These are phyloP conservation scores for Athalia circularis DNA, from an alignment of 2,888 invertebrate genomes.

Conservation along the genomic window DNA sequence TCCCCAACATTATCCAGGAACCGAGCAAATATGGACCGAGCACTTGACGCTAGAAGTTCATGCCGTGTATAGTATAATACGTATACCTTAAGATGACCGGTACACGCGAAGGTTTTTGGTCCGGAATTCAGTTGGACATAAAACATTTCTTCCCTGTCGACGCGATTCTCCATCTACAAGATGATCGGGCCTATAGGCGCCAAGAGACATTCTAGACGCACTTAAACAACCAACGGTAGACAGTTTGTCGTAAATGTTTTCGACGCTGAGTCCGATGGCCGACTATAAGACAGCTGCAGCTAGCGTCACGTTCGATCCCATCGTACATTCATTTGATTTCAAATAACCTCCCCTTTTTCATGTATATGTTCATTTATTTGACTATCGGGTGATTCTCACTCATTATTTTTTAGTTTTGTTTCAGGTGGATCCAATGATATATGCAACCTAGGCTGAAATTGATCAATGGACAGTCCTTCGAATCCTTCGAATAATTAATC, in stretches of 20 bases:
- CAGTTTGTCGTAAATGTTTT: constrained; percentile 21
- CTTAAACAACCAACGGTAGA: constrained; percentile 17
- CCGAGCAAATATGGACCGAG: constrained; percentile 64
- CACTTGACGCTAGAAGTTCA: constrained; percentile 56
- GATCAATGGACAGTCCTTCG: too few species aligned
- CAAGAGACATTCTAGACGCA: constrained; percentile 19
- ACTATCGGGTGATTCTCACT: too few species aligned
- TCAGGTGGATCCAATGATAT: too few species aligned
- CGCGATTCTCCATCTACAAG: background rate
- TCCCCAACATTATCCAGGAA: constrained; percentile 55
- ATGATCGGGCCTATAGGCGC: background rate
- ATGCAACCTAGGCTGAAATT: too few species aligned
- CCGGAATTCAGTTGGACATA: background rate
- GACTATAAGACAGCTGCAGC: background rate
- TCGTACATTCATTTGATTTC: background rate
- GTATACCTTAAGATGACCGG: background rate
- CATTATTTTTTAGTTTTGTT: too few species aligned
- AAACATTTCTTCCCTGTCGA: background rate
- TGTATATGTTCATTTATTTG: too few species aligned
- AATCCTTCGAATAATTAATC: too few species aligned
- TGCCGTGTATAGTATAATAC: background rate
- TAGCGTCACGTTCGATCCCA: background rate
- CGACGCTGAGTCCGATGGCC: constrained; percentile 11
- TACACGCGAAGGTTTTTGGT: background rate
- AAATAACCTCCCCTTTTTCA: too few species aligned